Evolutionary conservation across 2,888 invertebrate genomes (phyloP).

Genomic region (Heliconius hortense): DNA sequence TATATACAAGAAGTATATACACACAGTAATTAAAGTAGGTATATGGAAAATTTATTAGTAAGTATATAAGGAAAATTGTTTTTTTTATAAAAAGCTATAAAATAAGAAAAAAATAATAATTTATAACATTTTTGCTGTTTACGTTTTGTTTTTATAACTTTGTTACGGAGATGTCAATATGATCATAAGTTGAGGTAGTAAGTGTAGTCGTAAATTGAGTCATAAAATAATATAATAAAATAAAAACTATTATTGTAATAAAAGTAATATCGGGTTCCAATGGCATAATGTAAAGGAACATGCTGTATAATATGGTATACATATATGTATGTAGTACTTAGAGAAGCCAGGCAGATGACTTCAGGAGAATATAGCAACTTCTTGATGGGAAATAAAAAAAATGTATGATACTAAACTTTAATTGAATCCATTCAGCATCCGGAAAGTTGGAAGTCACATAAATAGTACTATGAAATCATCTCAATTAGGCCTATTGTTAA

Average conservation of each 20-base stretch:
- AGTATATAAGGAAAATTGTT: neutral
- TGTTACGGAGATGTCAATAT: neutral
- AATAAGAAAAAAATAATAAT: neutral
- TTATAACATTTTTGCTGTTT: neutral
- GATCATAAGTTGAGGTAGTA: neutral
- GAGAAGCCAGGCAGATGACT: slow-evolving; percentile 24
- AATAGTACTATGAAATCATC: slow-evolving; percentile 6
- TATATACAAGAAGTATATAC: too few relatives aligned
- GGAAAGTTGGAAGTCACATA: slow-evolving; percentile 3
- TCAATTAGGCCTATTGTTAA: slow-evolving; percentile 3
- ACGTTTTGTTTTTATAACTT: neutral
- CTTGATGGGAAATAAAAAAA: slow-evolving; percentile 8
- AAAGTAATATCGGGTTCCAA: neutral
- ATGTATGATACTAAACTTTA: slow-evolving; percentile 22
- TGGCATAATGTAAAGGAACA: slow-evolving; percentile 3
- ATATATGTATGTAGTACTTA: neutral
- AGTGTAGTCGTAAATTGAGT: neutral
- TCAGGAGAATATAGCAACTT: slow-evolving; percentile 16
- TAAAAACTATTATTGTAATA: neutral
- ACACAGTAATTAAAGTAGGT: too few relatives aligned
- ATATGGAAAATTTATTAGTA: too few relatives aligned
- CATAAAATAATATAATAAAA: neutral
- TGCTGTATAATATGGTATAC: slow-evolving; percentile 5
- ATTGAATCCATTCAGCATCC: slow-evolving; percentile 27
- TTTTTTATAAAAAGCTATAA: neutral